Conservation (phyloP, 2,797 vertebrate species). For the Acanthurus lineatus region DNA sequence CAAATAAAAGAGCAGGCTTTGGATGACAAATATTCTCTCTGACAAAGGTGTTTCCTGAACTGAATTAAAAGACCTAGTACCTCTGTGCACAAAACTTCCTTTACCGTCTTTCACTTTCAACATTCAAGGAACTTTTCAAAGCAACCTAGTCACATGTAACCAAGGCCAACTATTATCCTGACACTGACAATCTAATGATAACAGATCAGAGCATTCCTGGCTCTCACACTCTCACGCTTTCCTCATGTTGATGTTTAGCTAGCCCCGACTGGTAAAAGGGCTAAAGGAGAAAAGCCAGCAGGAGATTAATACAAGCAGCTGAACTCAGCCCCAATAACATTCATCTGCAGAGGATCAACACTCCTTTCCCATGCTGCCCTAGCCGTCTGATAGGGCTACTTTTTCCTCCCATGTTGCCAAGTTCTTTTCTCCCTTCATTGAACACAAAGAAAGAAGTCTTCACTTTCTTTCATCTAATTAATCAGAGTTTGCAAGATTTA, state of each 20-base stretch:
- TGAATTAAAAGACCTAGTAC: slow-evolving; percentile 36
- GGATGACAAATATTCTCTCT: slow-evolving; percentile 46
- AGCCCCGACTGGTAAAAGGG: slow-evolving; percentile 15
- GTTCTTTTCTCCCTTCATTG: neutral
- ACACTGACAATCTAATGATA: slow-evolving; percentile 37
- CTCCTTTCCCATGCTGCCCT: slow-evolving; percentile 48
- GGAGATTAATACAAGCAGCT: slow-evolving; percentile 66
- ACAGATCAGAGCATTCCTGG: neutral
- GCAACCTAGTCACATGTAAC: slow-evolving; percentile 17
- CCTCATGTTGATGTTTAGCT: slow-evolving; percentile 59
- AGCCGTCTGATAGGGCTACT: slow-evolving; percentile 29
- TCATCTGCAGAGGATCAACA: slow-evolving; percentile 43
- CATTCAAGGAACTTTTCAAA: slow-evolving; percentile 1
- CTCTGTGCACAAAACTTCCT: neutral
- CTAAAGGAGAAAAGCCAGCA: slow-evolving; percentile 53
- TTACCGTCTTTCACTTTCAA: slow-evolving; percentile 1
- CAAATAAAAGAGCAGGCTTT: slow-evolving; percentile 53
- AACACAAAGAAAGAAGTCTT: neutral
- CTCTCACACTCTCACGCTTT: neutral
- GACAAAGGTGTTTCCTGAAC: slow-evolving; percentile 63
- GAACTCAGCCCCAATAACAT: slow-evolving; percentile 46
- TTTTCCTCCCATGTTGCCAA: neutral
- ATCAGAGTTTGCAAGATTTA: neutral
- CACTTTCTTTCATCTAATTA: neutral
- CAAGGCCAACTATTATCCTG: slow-evolving; percentile 16